Evolutionary conservation across 2,888 invertebrate genomes (phyloP).

Genomic region (Heliconius hortense): DNA sequence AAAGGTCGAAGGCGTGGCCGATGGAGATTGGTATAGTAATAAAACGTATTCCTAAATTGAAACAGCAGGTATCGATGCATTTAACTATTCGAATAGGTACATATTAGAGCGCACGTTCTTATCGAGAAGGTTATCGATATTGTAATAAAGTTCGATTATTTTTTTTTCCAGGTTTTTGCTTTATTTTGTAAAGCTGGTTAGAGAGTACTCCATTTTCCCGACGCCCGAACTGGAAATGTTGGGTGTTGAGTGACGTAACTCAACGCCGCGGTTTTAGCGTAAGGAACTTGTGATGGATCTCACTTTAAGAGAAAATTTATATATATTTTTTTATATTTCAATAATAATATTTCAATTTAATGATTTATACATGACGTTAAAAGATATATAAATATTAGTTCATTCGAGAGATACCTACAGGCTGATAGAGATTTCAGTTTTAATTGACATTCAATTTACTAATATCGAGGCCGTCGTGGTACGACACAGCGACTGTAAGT

Average conservation of each 20-base stretch:
- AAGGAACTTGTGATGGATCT: no score
- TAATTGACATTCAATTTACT: background rate
- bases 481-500: no score
- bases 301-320: no score
- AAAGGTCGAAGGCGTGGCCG: constrained; percentile 70
- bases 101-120: constrained; percentile 43
- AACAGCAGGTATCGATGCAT: constrained; percentile 73
- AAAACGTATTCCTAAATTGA: constrained; percentile 75
- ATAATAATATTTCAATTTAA: no score
- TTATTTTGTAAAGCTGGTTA: background rate
- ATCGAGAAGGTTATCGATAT: constrained; percentile 57
- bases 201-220: background rate
- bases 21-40: constrained; percentile 67
- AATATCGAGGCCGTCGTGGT: background rate
- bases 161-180: background rate
- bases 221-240: background rate
- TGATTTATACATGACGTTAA: background rate
- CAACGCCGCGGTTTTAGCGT: background rate
- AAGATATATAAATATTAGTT: background rate
- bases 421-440: constrained; percentile 11
- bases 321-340: no score
- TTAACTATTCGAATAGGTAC: constrained; percentile 37
- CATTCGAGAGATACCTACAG: background rate
- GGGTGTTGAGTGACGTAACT: background rate
- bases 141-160: background rate